Evolutionary conservation across 1,140 invertebrate species (phyloP), one percentile per base, ranked within the genome.

Genomic region (Lutraria rhynchaena): DNA sequence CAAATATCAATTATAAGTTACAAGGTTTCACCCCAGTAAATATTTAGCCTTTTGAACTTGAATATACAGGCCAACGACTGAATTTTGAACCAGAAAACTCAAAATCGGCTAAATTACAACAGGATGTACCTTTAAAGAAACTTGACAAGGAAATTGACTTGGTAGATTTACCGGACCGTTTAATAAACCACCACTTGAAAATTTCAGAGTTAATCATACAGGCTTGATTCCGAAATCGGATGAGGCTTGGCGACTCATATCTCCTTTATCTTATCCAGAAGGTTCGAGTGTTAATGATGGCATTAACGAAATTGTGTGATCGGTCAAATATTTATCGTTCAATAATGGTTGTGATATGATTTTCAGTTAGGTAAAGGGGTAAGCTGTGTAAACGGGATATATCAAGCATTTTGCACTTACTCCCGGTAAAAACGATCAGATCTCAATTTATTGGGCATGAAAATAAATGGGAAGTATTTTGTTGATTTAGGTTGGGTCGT

Each of bases 161-260:
- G 67, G 75, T 57, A 57, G 75, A n/a, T 58, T 80, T 3, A 69
- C 75, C 7, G 71, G 65, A 9, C 77, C 83, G 7, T 84, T 84
- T 69, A 7, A 13, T 11, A 33, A 46, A 11, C 31, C 46, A 3
- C 77, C 77, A 33, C 49, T 78, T 22, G 67, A 44, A 0, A 78
- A 73, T 58, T 71, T 80, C 1, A 53, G 53, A 29, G 24, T 78
- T 53, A 74, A 69, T 4, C 82, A 58, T 17, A 51, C 80, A 27
- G 69, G 82, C 7, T 22, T 83, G 4, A 60, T 83, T 22, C 44
- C 82, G 1, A 83, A 80, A 69, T 60, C 63, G 11, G 70, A 74
- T 69, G 75, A 76, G 13, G 41, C 29, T 55, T 83, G 55, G 51
- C 22, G 82, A n/a, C 31, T 83, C 5, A 80, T 83, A 31, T 69